phyloP scores from a whole-genome alignment of 53 echinoderm and acorn worm genomes.

The Actinopyga echinites region DNA sequence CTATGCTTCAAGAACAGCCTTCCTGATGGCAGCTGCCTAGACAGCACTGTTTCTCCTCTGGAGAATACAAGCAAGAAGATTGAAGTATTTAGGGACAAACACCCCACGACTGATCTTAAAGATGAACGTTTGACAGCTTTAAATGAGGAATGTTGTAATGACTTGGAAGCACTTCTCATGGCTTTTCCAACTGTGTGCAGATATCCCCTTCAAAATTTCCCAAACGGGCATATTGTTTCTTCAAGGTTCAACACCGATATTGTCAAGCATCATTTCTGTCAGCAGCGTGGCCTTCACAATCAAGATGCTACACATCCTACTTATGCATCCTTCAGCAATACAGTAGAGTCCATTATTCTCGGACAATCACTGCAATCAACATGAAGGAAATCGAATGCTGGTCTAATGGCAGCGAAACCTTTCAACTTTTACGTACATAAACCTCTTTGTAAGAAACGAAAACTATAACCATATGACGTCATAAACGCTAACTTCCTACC shows the following conservation, averaged over 20 bases:
- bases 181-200: neutral
- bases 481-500: too few relatives aligned
- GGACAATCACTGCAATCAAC: neutral
- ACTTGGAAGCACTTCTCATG: neutral
- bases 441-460: neutral
- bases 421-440: constrained; percentile 10
- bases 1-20: neutral
- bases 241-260: neutral
- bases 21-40: neutral
- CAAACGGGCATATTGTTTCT: neutral
- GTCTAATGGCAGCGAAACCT: neutral
- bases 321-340: neutral
- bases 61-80: neutral
- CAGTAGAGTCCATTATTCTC: neutral
- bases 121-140: neutral
- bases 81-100: neutral
- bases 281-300: neutral
- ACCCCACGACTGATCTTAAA: neutral
- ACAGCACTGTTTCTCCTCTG: neutral
- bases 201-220: neutral
- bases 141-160: neutral
- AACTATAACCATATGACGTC: neutral
- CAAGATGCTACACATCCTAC: neutral
- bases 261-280: constrained; percentile 9
- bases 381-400: neutral